phyloP scores from a whole-genome alignment of 2,113 vertebrate genomes.

The Agapornis roseicollis region DNA sequence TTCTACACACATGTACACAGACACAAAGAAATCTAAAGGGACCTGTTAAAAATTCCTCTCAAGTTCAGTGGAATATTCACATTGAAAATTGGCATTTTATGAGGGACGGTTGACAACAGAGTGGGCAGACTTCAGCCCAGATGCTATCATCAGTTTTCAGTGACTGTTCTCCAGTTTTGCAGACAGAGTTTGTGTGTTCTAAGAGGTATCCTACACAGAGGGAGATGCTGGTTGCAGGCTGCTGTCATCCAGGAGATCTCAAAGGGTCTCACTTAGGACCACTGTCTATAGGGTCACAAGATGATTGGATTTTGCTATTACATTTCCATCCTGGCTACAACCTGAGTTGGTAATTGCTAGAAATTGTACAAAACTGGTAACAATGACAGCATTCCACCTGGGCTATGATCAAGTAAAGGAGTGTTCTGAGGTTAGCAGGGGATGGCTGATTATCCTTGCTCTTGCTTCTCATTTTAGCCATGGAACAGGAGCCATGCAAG shows the following conservation, averaged over 20 bases:
- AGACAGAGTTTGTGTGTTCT: neutral
- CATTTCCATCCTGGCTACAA: neutral
- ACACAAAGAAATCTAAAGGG: neutral
- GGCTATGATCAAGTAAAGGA: neutral
- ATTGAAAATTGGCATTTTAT: neutral
- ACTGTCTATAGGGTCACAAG: neutral
- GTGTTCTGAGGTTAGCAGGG: neutral
- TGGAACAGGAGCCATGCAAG: neutral
- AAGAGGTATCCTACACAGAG: neutral
- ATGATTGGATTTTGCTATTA: neutral
- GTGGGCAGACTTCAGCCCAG: neutral
- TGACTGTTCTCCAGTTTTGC: neutral
- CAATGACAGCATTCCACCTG: neutral
- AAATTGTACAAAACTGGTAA: neutral
- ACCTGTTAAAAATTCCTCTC: neutral
- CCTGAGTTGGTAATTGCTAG: neutral
- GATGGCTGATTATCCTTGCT: neutral
- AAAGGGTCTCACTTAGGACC: neutral
- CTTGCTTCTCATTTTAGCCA: neutral
- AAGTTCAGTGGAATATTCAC: neutral
- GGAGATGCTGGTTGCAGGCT: neutral
- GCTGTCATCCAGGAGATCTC: neutral
- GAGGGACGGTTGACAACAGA: neutral
- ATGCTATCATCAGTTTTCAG: fast-evolving
- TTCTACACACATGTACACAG: neutral